A percentile compares a stretch with the other conserved stretches of the same genome.
Evolutionary conservation across 1,140 invertebrate species (phyloP).

Genomic region (Acromyrmex heyeri): DNA sequence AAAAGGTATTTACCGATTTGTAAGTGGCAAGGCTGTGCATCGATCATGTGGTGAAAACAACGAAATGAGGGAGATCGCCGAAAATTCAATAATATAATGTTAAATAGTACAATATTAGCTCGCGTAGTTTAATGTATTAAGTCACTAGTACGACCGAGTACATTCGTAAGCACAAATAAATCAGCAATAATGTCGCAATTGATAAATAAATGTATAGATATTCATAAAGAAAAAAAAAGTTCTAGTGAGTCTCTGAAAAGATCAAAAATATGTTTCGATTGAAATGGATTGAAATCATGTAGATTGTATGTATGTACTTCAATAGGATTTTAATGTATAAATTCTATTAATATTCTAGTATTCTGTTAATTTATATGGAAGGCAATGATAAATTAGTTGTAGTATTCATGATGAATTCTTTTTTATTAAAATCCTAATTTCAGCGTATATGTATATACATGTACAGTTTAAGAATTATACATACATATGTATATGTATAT

Average conservation of each 20-base stretch:
- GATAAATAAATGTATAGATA: not conserved
- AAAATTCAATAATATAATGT: not conserved
- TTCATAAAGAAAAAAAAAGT: not conserved
- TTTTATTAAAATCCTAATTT: conserved; percentile 5
- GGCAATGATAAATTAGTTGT: not conserved
- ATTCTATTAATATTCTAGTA: not conserved
- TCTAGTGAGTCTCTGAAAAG: not conserved
- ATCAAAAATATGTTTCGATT: not conserved
- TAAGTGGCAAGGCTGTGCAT: not conserved
- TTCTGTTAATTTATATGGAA: not conserved
- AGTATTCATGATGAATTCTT: not conserved
- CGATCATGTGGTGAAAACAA: not conserved
- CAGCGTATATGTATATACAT: too few relatives aligned
- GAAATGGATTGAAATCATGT: not conserved
- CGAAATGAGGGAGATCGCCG: not conserved
- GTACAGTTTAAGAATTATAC: too few relatives aligned
- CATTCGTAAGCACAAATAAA: not conserved
- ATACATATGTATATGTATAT: too few relatives aligned
- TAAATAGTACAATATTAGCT: not conserved
- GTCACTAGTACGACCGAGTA: not conserved
- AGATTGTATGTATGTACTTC: not conserved
- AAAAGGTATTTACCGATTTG: not conserved
- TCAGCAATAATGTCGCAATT: not conserved
- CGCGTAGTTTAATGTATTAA: not conserved
- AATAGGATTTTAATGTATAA: not conserved